phyloP scores from a whole-genome alignment of 2,888 invertebrate genomes.

The Heliconius ismenius region DNA sequence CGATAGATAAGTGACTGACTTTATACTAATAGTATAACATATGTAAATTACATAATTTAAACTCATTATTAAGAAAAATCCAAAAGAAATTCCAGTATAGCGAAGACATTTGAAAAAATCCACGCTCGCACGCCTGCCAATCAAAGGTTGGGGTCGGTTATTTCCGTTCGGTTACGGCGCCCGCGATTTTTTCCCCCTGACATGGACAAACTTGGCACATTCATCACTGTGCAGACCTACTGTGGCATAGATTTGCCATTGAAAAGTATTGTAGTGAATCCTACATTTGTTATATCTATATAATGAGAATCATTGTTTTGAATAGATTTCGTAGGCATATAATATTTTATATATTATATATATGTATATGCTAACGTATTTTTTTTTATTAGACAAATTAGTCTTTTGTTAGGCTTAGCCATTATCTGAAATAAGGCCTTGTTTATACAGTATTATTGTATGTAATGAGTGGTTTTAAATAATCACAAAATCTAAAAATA shows the following conservation, averaged over 20 bases:
- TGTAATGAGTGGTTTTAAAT: too few species aligned
- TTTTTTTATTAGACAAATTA: too few species aligned
- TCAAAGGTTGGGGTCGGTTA: constrained; percentile 61
- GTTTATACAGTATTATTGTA: too few species aligned
- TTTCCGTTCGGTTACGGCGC: constrained; percentile 61
- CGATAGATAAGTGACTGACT: too few species aligned
- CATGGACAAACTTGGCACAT: constrained; percentile 75
- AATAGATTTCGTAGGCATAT: background rate
- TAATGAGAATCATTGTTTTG: background rate
- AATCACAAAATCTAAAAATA: background rate
- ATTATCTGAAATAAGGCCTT: too few species aligned
- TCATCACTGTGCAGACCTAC: constrained; percentile 59
- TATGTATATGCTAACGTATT: too few species aligned
- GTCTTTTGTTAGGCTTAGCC: too few species aligned
- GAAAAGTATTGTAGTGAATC: background rate
- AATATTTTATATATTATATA: too few species aligned
- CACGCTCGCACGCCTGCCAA: constrained; percentile 60
- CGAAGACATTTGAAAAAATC: constrained; percentile 36
- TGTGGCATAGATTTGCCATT: constrained; percentile 7
- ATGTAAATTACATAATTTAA: background rate
- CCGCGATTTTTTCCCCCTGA: constrained; percentile 65
- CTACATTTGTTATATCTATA: background rate
- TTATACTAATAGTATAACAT: background rate
- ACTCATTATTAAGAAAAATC: background rate
- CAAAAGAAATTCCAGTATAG: background rate